Percentiles rank a stretch among this genome's conserved stretches.
Conservation (phyloP, 1,140 invertebrate genomes). For the Popillia japonica region DNA sequence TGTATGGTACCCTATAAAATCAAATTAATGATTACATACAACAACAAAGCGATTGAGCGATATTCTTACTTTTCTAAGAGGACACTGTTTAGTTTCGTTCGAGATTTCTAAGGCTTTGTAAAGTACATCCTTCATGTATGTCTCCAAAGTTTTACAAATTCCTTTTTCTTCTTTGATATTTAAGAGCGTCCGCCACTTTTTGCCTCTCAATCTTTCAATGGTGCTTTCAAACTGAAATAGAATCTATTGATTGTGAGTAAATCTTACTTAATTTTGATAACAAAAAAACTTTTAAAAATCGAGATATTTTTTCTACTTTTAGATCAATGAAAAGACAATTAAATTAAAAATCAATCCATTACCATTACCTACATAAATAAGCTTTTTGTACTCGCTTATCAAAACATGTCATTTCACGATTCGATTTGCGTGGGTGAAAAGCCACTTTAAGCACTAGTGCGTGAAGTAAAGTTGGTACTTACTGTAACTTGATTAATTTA, state of each 20-base stretch:
- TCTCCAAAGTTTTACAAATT: background rate
- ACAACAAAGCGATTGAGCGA: background rate
- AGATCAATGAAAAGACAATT: too few relatives aligned
- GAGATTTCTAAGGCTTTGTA: background rate
- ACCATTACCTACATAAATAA: too few relatives aligned
- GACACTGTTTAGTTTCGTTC: background rate
- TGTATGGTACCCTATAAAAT: background rate
- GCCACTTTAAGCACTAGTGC: too few relatives aligned
- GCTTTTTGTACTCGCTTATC: too few relatives aligned
- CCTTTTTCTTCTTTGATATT: slow-evolving; percentile 3
- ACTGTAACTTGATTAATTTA: too few relatives aligned
- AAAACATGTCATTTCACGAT: too few relatives aligned
- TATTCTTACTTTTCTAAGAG: background rate
- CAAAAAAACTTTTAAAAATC: too few relatives aligned
- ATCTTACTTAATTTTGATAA: too few relatives aligned
- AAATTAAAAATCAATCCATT: too few relatives aligned
- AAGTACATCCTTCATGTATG: background rate
- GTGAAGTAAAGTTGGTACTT: too few relatives aligned
- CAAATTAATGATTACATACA: background rate
- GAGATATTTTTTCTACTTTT: too few relatives aligned
- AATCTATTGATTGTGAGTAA: background rate
- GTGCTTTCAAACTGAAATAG: background rate
- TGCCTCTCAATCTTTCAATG: background rate
- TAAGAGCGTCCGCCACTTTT: background rate
- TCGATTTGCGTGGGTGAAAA: too few relatives aligned